phyloP scores from a whole-genome alignment of 2,113 vertebrate genomes.

The Nesoenas mayeri region DNA sequence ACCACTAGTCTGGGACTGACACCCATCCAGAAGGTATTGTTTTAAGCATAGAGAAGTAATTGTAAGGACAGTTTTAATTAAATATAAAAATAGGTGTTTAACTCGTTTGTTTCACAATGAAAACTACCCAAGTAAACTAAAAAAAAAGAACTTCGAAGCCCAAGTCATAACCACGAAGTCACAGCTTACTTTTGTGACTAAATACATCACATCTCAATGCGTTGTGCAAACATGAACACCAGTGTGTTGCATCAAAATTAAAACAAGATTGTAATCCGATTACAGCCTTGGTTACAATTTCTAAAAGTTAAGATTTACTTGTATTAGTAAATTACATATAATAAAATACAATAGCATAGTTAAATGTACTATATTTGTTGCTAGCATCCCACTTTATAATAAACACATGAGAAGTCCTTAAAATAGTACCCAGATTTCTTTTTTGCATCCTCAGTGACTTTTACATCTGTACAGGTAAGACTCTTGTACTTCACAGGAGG shows the following conservation, averaged over 20 bases:
- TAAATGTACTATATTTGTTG: conserved; percentile 72
- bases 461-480: conserved; percentile 85
- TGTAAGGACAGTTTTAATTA: conserved; percentile 66
- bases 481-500: conserved; percentile 80
- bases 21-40: conserved; percentile 61
- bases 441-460: conserved; percentile 75
- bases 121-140: conserved; percentile 71
- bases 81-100: conserved; percentile 76
- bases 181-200: conserved; percentile 82
- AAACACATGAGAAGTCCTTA: conserved; percentile 74
- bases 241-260: conserved; percentile 91
- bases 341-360: conserved; percentile 86
- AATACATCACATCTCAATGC: conserved; percentile 80
- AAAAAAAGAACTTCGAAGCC: conserved; percentile 60
- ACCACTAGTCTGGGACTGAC: conserved; percentile 70
- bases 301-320: conserved; percentile 82
- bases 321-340: conserved; percentile 80
- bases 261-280: conserved; percentile 82
- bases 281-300: conserved; percentile 79
- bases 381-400: conserved; percentile 73
- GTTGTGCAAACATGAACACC: conserved; percentile 94
- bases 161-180: conserved; percentile 74
- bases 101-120: conserved; percentile 71
- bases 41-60: conserved; percentile 75
- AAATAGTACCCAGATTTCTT: conserved; percentile 75